Percentiles rank a stretch among this genome's conserved stretches.
Conservation (phyloP, 2,888 invertebrate genomes). For the Argynnis bischoffii region DNA sequence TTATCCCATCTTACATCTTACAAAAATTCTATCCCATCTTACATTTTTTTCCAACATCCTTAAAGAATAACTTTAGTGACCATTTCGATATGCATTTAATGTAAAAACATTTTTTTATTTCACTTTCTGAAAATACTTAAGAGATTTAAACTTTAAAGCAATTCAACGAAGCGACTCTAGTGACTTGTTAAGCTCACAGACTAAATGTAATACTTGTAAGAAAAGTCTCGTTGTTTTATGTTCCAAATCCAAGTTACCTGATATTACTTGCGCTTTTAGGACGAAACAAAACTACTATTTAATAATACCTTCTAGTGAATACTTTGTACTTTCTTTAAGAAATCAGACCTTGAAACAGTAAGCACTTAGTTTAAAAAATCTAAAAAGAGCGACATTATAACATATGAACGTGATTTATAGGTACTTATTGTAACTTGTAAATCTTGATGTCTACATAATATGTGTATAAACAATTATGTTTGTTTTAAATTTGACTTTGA, state of each 20-base stretch:
- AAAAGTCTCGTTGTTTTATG: conserved; percentile 5
- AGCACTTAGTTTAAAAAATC: too few species aligned
- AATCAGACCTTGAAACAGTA: not conserved
- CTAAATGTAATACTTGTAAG: conserved; percentile 7
- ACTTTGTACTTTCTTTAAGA: not conserved
- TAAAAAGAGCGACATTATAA: too few species aligned
- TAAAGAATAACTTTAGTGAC: not conserved
- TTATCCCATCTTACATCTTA: too few species aligned
- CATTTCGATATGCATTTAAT: not conserved
- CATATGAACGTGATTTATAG: too few species aligned
- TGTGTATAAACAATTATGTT: too few species aligned
- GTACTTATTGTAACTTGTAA: too few species aligned
- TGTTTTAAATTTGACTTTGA: too few species aligned
- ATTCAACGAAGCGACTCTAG: conserved; percentile 12
- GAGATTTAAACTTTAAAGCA: not conserved
- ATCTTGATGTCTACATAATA: too few species aligned
- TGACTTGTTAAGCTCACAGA: conserved; percentile 14
- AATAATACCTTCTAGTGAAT: conserved; percentile 4
- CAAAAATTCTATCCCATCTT: too few species aligned
- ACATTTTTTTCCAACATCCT: too few species aligned
- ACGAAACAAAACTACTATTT: conserved; percentile 8
- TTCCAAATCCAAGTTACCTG: conserved; percentile 15
- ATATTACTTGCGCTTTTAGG: conserved; percentile 8
- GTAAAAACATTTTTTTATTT: not conserved
- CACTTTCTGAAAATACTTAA: conserved; percentile 4